Evolutionary conservation across 2,797 vertebrate genomes (phyloP).

Genomic region (Poeciliopsis infans): DNA sequence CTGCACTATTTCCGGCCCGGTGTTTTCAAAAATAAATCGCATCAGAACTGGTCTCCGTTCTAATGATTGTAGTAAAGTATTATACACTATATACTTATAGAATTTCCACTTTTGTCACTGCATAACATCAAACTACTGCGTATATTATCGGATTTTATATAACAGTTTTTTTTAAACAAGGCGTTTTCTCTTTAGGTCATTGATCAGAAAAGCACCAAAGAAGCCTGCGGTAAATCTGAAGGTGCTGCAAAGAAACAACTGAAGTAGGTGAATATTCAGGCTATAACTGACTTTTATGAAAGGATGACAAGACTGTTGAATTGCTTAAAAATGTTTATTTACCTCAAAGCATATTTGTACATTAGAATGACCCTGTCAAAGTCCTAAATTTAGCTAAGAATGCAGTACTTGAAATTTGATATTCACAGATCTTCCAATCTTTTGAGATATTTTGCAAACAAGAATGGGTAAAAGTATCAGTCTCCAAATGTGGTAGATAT

Average conservation of each 20-base stretch:
- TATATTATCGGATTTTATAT: background rate
- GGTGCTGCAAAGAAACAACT: background rate
- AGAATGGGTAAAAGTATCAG: background rate
- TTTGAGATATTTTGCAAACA: background rate
- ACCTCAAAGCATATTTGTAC: background rate
- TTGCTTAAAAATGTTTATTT: background rate
- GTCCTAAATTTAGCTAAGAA: background rate
- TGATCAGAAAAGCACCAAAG: background rate
- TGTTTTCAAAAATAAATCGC: slow-evolving; percentile 57
- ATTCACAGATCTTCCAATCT: background rate
- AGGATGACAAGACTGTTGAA: background rate
- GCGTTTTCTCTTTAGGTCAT: too few species aligned
- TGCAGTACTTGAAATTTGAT: background rate
- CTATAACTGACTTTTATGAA: background rate
- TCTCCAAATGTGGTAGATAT: background rate
- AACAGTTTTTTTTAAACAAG: background rate
- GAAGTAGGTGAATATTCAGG: background rate
- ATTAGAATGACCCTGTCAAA: background rate
- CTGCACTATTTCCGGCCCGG: slow-evolving; percentile 39
- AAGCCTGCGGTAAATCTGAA: background rate
- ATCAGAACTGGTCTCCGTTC: background rate
- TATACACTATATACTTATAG: background rate
- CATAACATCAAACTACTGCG: background rate
- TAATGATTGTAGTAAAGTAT: background rate
- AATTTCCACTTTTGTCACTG: background rate